Evolutionary conservation across 2,888 invertebrate species (phyloP).

Genomic region (Lasioglossum malachurum): DNA sequence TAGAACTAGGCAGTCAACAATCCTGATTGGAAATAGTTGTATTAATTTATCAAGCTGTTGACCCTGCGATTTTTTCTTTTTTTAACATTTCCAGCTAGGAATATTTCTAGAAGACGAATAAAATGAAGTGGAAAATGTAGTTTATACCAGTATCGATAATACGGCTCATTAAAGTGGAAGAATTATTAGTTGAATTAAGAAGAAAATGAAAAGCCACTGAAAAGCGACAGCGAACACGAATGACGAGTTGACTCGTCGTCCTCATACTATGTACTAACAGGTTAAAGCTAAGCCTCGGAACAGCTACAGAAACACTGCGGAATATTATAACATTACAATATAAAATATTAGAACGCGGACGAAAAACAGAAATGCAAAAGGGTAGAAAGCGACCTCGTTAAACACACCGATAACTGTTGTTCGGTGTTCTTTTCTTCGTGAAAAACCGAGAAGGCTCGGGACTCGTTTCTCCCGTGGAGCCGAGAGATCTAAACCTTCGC

Average conservation of each 20-base stretch:
- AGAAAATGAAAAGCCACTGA: conserved; percentile 1
- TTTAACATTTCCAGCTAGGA: not conserved
- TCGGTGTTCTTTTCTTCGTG: conserved; percentile 48
- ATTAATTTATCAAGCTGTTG: not conserved
- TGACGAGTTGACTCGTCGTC: not conserved
- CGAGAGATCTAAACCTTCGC: conserved; percentile 57
- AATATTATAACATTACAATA: no score
- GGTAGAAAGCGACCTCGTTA: conserved; percentile 60
- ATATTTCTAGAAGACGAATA: not conserved
- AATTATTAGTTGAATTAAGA: not conserved
- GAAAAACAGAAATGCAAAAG: conserved; percentile 30
- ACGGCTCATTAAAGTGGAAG: not conserved
- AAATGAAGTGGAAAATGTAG: not conserved
- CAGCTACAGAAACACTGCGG: no score
- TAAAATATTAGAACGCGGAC: conserved; percentile 5
- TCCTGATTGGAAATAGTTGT: not conserved
- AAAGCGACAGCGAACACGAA: conserved; percentile 1
- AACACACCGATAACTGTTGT: conserved; percentile 55
- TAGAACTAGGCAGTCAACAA: not conserved
- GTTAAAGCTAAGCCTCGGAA: not conserved
- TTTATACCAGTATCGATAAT: not conserved
- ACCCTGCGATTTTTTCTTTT: not conserved
- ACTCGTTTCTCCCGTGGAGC: conserved; percentile 52
- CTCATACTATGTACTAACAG: not conserved
- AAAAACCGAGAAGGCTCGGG: conserved; percentile 39